Conservation (phyloP, 1,140 invertebrate species). For the Trichonephila clavata region DNA sequence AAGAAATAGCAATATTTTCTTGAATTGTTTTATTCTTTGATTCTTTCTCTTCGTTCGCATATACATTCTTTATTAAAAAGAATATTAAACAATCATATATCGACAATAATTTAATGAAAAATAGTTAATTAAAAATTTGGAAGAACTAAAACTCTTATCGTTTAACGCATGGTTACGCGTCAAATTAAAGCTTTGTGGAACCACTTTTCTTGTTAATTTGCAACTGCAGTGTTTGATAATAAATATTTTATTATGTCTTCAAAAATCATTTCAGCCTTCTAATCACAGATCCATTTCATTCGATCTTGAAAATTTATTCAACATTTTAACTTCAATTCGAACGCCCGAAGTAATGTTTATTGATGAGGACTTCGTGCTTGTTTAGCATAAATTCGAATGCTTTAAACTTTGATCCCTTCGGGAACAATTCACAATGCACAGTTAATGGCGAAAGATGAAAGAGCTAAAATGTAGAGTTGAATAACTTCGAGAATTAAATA, state of each 20-base stretch:
- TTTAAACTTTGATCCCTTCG: background rate
- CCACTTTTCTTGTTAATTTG: background rate
- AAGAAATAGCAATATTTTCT: no score
- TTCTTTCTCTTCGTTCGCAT: no score
- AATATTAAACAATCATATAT: no score
- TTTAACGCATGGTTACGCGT: background rate
- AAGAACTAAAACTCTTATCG: no score
- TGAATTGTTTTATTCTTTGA: no score
- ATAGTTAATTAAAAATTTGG: no score
- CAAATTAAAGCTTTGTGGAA: background rate
- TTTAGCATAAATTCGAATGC: background rate
- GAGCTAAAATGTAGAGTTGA: background rate
- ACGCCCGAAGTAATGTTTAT: background rate
- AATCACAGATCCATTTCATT: background rate
- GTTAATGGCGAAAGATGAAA: background rate
- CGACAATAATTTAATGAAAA: no score
- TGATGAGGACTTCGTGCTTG: slow-evolving; percentile 16
- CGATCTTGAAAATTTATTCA: background rate
- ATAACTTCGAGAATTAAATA: background rate
- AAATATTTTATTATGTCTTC: background rate
- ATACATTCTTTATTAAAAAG: no score
- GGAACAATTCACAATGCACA: background rate
- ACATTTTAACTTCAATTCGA: background rate
- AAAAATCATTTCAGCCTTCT: background rate
- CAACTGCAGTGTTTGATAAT: background rate